Evolutionary conservation across 2,888 invertebrate genomes (phyloP).

Genomic region (Sminthurinus aureus): DNA sequence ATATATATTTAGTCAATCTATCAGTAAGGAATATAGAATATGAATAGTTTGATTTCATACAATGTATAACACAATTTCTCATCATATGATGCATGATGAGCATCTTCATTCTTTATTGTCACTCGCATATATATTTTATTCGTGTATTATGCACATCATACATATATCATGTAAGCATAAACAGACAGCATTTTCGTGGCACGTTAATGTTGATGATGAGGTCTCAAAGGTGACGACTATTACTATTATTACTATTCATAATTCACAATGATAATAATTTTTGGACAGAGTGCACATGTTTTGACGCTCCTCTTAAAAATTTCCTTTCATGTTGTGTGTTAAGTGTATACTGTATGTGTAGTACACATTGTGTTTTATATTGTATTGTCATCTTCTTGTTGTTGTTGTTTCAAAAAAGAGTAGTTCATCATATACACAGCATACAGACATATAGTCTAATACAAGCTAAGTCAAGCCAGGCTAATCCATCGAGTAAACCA

Average conservation of each 20-base stretch:
- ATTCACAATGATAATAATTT: constrained; percentile 8
- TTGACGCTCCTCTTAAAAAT: constrained; percentile 2
- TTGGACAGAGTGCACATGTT: constrained; percentile 20
- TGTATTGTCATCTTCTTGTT: neutral
- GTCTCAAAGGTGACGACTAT: constrained; percentile 29
- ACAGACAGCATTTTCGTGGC: neutral
- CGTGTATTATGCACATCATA: too few relatives aligned
- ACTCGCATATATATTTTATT: neutral
- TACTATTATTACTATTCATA: neutral
- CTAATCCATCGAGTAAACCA: too few relatives aligned
- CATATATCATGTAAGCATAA: neutral
- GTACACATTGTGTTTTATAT: neutral
- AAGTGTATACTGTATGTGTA: too few relatives aligned
- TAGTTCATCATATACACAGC: constrained; percentile 15
- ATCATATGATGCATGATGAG: neutral
- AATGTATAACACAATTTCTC: neutral
- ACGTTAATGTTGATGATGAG: neutral
- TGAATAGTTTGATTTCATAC: neutral
- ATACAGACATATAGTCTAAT: too few relatives aligned
- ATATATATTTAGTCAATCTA: neutral
- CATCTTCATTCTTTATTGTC: constrained; percentile 29
- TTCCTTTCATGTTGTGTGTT: too few relatives aligned
- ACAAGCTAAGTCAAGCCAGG: neutral
- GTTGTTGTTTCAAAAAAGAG: constrained; percentile 1
- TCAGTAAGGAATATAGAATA: too few relatives aligned